phyloP scores from a whole-genome alignment of 2,113 vertebrate genomes.

The Orycteropus afer region DNA sequence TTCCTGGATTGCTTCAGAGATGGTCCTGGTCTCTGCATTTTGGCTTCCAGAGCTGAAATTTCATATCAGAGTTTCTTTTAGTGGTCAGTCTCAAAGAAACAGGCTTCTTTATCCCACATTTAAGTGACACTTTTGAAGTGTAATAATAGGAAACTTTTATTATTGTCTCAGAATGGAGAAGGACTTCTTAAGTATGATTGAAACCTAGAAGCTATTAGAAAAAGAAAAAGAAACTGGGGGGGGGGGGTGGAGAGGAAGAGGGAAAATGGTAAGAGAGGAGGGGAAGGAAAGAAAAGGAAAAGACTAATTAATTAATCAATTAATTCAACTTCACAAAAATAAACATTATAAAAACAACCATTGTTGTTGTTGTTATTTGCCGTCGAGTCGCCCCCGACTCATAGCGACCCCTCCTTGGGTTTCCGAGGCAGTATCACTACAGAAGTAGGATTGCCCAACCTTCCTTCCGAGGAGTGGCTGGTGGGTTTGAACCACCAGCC shows the following conservation, averaged over 20 bases:
- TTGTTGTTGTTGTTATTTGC: too few relatives aligned
- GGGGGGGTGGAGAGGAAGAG: too few relatives aligned
- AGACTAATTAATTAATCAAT: background rate
- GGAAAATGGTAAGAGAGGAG: too few relatives aligned
- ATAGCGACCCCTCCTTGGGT: too few relatives aligned
- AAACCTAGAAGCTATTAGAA: background rate
- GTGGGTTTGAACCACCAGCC: too few relatives aligned
- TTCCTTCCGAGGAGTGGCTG: too few relatives aligned
- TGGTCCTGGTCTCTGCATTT: background rate
- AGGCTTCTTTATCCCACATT: background rate
- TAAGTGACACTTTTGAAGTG: slow-evolving; percentile 32
- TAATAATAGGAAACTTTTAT: background rate
- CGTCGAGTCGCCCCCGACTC: too few relatives aligned
- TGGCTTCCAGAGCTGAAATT: slow-evolving; percentile 10
- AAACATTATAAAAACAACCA: background rate
- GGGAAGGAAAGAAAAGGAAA: background rate
- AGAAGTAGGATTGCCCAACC: too few relatives aligned
- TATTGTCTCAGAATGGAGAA: background rate
- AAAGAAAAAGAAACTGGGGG: too few relatives aligned
- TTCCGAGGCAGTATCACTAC: too few relatives aligned
- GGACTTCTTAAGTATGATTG: slow-evolving; percentile 21
- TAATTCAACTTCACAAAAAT: background rate
- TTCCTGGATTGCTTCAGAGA: background rate
- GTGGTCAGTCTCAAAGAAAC: background rate
- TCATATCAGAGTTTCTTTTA: background rate